A percentile compares a stretch with the other conserved stretches of the same genome.
Evolutionary conservation across 2,888 invertebrate genomes (phyloP).

Genomic region (Eucriotettix oculatus): DNA sequence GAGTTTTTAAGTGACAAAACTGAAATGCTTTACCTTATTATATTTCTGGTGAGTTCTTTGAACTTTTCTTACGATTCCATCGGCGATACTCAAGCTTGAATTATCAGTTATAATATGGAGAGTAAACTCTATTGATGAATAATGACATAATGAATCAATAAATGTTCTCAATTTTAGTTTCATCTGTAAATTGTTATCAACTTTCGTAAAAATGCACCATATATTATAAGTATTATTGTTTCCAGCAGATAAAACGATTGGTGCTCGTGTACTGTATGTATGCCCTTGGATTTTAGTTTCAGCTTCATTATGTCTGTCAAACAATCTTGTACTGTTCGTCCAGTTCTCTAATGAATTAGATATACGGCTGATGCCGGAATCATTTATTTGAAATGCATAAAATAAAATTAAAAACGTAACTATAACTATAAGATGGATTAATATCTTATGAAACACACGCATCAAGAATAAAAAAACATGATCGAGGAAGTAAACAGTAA

Average conservation of each 20-base stretch:
- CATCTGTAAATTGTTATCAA: conserved; percentile 31
- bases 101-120: conserved; percentile 46
- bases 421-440: conserved; percentile 18
- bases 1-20: neutral
- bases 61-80: conserved; percentile 28
- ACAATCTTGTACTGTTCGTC: neutral
- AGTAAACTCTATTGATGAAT: conserved; percentile 32
- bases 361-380: conserved; percentile 13
- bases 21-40: conserved; percentile 26
- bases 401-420: conserved; percentile 19
- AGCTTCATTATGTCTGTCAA: neutral
- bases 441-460: conserved; percentile 23
- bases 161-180: conserved; percentile 33
- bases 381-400: conserved; percentile 21
- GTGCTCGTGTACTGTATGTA: neutral
- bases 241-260: neutral
- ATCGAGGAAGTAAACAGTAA: no score
- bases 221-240: conserved; percentile 25
- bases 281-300: neutral
- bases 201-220: conserved; percentile 42
- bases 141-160: conserved; percentile 29
- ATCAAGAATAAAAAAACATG: conserved; percentile 17
- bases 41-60: conserved; percentile 21
- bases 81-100: conserved; percentile 35
- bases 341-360: neutral